Evolutionary conservation across 92 coral and sea anemone species (phyloP), one percentile per base, ranked within the genome.

Genomic region (Nematostella vectensis): DNA sequence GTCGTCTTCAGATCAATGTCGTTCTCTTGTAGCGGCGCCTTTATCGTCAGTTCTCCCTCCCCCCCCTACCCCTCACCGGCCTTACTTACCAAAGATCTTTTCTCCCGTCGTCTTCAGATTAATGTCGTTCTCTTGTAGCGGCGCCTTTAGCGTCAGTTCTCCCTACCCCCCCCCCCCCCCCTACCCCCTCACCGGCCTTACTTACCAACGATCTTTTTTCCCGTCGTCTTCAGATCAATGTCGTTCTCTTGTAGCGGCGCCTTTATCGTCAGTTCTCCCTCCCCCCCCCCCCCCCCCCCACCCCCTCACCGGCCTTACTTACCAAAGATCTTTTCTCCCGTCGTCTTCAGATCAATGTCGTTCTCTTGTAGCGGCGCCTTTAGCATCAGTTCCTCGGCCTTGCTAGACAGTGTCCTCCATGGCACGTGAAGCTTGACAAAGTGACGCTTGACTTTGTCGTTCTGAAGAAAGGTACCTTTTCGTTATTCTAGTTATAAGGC

Each of bases 401-500:
- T 70, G 33, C 44, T 13, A 9, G 76, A 49, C 47, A 73, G 53
- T 1, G 70, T 68, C 31, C 45, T 67, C 91, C 91, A 77, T 3
- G 91, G 91, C 17, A 77, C 70, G 57, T 83, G 91, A 4, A 83
- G 38, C 64, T 83, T 83, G 29, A 83, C 66, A 55, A 72, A 83
- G 50, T 70, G 63, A 25, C 82, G 59, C 40, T 61, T 59, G 21
- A 63, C 53, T 29, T 69, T 37, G 15, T 17, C 30, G 27, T 66
- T 29, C 72, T 66, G 15, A 33, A 33, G 15, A 33, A 33, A 6
- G 15, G 15, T n/a, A n/a, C n/a, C n/a, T n/a, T n/a, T n/a, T n/a
- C n/a, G n/a, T n/a, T n/a, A n/a, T n/a, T n/a, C n/a, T n/a, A n/a
- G n/a, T n/a, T n/a, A n/a, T n/a, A n/a, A n/a, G n/a, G n/a, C n/a